Evolutionary conservation across 2,888 invertebrate species (phyloP), one percentile per base, ranked within the genome.

Genomic region (Megalurothrips usitatus): DNA sequence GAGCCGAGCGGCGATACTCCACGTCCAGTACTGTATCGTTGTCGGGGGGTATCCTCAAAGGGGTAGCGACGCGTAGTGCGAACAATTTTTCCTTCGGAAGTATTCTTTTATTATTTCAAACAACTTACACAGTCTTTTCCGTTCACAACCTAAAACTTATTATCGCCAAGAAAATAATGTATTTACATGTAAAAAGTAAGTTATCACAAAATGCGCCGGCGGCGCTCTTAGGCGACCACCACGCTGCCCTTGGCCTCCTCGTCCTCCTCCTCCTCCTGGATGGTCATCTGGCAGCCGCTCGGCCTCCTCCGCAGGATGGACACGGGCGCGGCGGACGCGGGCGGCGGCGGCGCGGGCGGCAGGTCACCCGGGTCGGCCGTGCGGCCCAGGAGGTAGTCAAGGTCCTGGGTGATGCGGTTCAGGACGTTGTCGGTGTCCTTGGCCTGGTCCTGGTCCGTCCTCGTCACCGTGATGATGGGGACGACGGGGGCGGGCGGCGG

Each of bases 231-330:
- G 26, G 68, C 68, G 23, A 75, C 68, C 3, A 75, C 68, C 23
- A 75, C 23, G 17, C 17, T 58, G 68, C 26, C 9, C 26, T 75
- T 75, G 26, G 11, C 68, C 9, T 75, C 26, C 23, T 23, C 68
- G 11, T 75, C 68, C 10, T 23, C 68, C 68, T 75, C 68, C 26
- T 75, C 68, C 68, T 75, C 68, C 68, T 75, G 68, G 9, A 75
- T 75, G 26, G 68, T 75, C 68, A 75, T 26, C 23, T 8, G n/a
- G 68, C 68, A 75, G 68, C 34, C 34, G 34, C 68, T 75, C 11
- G 68, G 23, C 68, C 68, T 23, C 23, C 68, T n/a, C 23, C 68
- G 68, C 26, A 75, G 68, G 68, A 75, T 75, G 68, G 68, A 75
- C 26, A 26, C 23, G 9, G 68, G 68, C 23, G 9, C 23, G 11